Evolutionary conservation across 2,888 invertebrate species (phyloP), one percentile per base, ranked within the genome.

Genomic region (Tholera decimalis): DNA sequence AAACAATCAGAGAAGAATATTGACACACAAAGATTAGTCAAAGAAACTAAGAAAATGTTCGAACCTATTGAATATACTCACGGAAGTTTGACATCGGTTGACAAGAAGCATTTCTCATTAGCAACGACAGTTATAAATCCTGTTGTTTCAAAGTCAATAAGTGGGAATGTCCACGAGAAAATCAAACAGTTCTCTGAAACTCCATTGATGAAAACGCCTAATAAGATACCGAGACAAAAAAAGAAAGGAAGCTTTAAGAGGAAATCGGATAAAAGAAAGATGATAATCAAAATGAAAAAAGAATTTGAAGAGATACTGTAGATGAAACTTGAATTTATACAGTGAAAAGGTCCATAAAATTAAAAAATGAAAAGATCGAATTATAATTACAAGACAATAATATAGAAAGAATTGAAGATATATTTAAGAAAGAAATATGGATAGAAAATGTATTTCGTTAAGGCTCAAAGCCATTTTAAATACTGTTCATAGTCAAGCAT

Each of bases 141-240:
- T 13, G 66, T 88, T 2, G 85, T 90, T 2, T 83, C 90, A 0
- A 92, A 88, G 74, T 84, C 88, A 2, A 88, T 91, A 26, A 83
- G 87, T 50, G 93, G 94, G 0, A 95, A 92, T 72, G 96, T 95
- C 0, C 89, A 92, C 39, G 94, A 95, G n/a, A 95, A 93, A 85
- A 93, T 95, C 11, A 92, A 90, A 72, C 93, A 91, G 73, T 95
- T 95, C 67, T 91, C 93, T 0, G 93, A 89, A 65, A 85, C 74
- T 7, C 69, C 75, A 7, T 56, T 73, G n/a, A 60, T 84, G 0
- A 89, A 89, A 66, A 85, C 84, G 13, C 92, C 93, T 1, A 80
- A 83, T 5, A 91, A 87, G 84, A 73, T 89, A 11, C 91, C 93
- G 1, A 88, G 92, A 63, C 90, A 88, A 68, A 87, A 91, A 76